Base-by-base conservation (phyloP, 2,888 invertebrate species). In the Caenorhabditis zanzibari region DNA sequence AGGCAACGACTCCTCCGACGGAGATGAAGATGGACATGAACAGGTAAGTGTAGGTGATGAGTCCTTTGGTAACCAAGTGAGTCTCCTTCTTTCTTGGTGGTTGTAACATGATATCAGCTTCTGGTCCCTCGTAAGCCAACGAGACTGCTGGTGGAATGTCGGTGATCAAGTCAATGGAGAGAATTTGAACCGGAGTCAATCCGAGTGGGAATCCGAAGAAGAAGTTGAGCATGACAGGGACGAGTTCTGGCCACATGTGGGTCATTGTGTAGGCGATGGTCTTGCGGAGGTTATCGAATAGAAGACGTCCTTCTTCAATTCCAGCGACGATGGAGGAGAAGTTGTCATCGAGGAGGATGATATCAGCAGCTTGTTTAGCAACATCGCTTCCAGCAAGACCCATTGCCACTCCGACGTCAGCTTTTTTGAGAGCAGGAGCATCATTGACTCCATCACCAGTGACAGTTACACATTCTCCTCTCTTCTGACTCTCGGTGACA, bases 211-310 rank as follows among this genome's bases (percentile, higher is more conserved):
- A 87, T 66, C 90, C 90, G 54, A 90, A 85, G 59, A 88, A 86
- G 83, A 90, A 90, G 74, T 90, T 91, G 66, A 90, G 82, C 77
- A 90, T 88, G 49, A 90, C 89, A 1, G 90, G 90, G n/a, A 89
- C 90, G 10, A 90, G 88, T 80, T 90, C 90, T 6, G 90, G 90
- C 89, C 90, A 90, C 84, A 90, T 84, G 72, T 90, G 90, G 16
- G 89, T 88, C 77, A 90, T 84, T 1, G 90, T 90, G 86, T 90
- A 90, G 71, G 90, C 90, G 64, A 90, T 89, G 32, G 90, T 89
- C 38, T 86, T 86, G 1, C 86, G 76, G 22, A 86, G 76, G 49
- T 86, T 86, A 38, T 86, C 86, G 64, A 86, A 86, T 2, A 86
- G 82, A 41, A 86, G 86, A 52, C 86, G 84, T 38, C 86, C 86